Evolutionary conservation across 2,113 vertebrate genomes (phyloP), one percentile per base, ranked within the genome.

Genomic region (Paradisaea rubra): DNA sequence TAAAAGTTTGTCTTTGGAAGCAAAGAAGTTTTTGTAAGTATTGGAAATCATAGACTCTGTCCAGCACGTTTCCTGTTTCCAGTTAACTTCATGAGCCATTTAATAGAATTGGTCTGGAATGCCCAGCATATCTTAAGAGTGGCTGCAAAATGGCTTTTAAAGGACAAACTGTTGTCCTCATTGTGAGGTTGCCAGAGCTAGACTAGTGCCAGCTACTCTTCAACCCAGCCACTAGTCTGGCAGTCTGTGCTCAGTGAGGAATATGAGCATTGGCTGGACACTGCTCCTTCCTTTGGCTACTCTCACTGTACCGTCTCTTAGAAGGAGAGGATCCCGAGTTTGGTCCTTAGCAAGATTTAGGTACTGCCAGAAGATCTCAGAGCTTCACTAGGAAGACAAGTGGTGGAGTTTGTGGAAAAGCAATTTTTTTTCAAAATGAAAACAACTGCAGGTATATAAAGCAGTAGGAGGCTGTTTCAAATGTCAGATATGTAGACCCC

Each of bases 111-210:
- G 0, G 7, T 60, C 50, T 87, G 44, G 17, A 45, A 45, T 91
- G 31, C 49, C 20, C 41, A 68, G 77, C 9, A 3, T 78, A 49
- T 77, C 41, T 80, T 52, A 83, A 81, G 44, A 69, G 13, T 60
- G 49, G 30, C 69, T 89, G 53, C 60, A 86, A 14, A 95, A 78
- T 74, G 72, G 41, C 72, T 92, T 63, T 86, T 91, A 64, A 91
- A 71, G 77, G 35, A 63, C 42, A 84, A 63, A 78, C 39, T 27
- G 74, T 80, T 88, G 82, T 69, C 31, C 39, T 86, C 3, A 19
- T 54, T 61, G 30, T 81, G 68, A 73, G 24, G 35, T 66, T 84
- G 49, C 76, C 86, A 94, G 61, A 68, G 64, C 60, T 45, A 64
- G 37, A 45, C 39, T 49, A 6, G 15, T 84, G 88, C 86, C 93